A percentile compares a stretch with the other conserved stretches of the same genome.
Conservation (phyloP, 2,113 vertebrate genomes). For the Stegostoma tigrinum region DNA sequence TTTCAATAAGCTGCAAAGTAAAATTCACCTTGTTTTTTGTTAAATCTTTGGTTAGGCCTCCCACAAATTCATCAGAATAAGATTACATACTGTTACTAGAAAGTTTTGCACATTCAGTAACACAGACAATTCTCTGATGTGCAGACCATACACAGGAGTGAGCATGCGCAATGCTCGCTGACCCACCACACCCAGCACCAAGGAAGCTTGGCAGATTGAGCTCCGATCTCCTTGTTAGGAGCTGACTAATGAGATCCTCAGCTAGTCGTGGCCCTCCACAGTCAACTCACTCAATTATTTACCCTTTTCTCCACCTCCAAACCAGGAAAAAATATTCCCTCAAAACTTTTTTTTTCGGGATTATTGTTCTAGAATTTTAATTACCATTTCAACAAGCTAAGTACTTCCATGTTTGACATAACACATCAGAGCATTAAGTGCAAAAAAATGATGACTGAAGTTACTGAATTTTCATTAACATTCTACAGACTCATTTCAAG, state of each 20-base stretch:
- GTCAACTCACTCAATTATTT: too few species aligned
- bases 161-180: too few species aligned
- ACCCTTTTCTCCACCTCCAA: too few species aligned
- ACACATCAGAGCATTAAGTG: not conserved
- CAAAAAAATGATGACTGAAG: not conserved
- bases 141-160: too few species aligned
- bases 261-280: too few species aligned
- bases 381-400: not conserved
- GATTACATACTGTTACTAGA: not conserved
- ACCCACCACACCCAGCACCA: too few species aligned
- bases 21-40: not conserved
- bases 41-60: not conserved
- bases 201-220: too few species aligned
- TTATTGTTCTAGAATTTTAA: not conserved
- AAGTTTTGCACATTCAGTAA: not conserved
- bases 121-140: not conserved
- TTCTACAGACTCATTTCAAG: not conserved
- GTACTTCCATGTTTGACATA: not conserved
- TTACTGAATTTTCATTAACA: not conserved
- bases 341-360: not conserved
- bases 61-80: not conserved
- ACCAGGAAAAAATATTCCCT: too few species aligned
- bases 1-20: not conserved
- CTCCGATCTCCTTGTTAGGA: too few species aligned
- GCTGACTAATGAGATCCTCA: too few species aligned